These are phyloP conservation scores for Macropus fuliginosus DNA, from an alignment of 2,797 vertebrate genomes.

Conservation along the genomic window DNA sequence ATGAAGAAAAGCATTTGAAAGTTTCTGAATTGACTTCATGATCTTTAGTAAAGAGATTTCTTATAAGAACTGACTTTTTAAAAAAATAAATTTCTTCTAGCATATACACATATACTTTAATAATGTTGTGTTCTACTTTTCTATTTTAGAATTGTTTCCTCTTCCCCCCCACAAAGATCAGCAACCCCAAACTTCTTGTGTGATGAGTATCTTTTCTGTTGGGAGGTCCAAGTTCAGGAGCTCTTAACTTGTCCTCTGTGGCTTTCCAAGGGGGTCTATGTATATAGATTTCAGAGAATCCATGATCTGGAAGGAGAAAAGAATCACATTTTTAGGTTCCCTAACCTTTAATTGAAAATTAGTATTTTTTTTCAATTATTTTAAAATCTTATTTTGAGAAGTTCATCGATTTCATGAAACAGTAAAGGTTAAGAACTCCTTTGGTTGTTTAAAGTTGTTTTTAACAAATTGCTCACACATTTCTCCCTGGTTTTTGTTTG, in stretches of 20 bases:
- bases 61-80: neutral
- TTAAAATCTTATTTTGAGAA: neutral
- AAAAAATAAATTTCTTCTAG: neutral
- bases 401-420: neutral
- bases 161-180: neutral
- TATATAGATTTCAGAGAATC: neutral
- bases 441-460: constrained; percentile 17
- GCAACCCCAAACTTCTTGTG: neutral
- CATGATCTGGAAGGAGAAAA: neutral
- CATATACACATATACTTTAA: neutral
- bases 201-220: neutral
- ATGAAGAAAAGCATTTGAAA: neutral
- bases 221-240: neutral
- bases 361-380: neutral
- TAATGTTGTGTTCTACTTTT: neutral
- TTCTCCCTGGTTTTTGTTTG: neutral
- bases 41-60: neutral
- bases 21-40: neutral
- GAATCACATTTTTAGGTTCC: neutral
- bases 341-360: neutral
- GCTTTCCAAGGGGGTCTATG: neutral
- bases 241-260: neutral
- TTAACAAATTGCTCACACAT: constrained; percentile 16
- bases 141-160: neutral
- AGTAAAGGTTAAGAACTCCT: neutral